These are phyloP conservation scores for Tilapia sparmanii DNA, from an alignment of 2,113 vertebrate genomes.

Conservation along the genomic window DNA sequence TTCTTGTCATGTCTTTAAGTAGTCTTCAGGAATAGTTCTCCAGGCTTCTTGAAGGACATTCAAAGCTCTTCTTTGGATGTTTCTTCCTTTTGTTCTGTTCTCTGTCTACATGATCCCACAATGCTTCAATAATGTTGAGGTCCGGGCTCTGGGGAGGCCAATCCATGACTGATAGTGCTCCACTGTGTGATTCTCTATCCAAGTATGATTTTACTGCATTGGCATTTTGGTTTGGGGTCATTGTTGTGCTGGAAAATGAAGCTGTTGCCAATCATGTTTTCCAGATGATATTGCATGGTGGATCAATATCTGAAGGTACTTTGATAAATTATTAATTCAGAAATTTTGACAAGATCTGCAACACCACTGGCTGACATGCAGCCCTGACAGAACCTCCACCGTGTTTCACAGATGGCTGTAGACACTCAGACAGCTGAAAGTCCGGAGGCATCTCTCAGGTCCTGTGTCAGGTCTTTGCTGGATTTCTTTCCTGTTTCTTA, in stretches of 20 bases:
- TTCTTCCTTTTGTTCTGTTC: fast-evolving
- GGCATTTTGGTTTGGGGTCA: not conserved
- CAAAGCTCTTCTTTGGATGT: not conserved
- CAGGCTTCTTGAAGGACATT: not conserved
- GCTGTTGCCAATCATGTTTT: not conserved
- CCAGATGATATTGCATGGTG: not conserved
- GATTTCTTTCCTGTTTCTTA: not conserved
- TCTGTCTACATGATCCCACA: not conserved
- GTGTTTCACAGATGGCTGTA: not conserved
- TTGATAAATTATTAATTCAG: not conserved
- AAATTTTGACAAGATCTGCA: not conserved
- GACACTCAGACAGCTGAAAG: not conserved
- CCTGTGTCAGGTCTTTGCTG: not conserved
- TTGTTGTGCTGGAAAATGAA: not conserved
- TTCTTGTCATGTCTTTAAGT: not conserved
- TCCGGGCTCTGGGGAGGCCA: not conserved
- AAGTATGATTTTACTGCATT: not conserved
- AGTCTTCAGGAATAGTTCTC: fast-evolving
- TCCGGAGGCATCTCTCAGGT: not conserved
- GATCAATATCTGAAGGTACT: not conserved
- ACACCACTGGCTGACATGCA: not conserved
- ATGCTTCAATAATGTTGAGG: not conserved
- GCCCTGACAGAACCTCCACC: not conserved
- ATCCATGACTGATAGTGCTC: not conserved
- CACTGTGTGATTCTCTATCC: not conserved